These are phyloP conservation scores for Chrysocyon brachyurus DNA, from an alignment of 2,797 vertebrate species.

Conservation along the genomic window DNA sequence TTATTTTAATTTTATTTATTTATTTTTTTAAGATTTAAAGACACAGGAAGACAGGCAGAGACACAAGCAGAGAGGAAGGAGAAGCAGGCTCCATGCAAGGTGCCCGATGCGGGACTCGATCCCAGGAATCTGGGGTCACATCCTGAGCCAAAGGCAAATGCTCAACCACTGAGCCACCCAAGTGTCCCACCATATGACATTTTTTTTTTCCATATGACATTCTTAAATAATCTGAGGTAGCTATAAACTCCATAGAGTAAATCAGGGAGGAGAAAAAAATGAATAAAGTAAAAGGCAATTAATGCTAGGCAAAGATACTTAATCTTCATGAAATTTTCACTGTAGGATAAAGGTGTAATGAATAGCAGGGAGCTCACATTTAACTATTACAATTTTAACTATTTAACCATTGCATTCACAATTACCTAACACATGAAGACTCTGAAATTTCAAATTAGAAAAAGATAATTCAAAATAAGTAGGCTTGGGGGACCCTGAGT, in stretches of 20 bases:
- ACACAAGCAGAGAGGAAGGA: no score
- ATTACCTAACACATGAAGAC: background rate
- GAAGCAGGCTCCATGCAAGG: no score
- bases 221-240: background rate
- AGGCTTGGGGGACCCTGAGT: background rate
- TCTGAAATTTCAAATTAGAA: slow-evolving; percentile 14
- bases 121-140: no score
- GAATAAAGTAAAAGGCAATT: background rate
- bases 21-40: no score
- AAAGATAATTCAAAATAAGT: slow-evolving; percentile 35
- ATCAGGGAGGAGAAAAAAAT: background rate
- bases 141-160: no score
- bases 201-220: background rate
- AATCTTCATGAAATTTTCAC: background rate
- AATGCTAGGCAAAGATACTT: background rate
- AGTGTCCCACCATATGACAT: background rate
- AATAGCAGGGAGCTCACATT: background rate
- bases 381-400: background rate
- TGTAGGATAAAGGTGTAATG: background rate
- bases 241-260: background rate
- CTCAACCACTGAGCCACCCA: no score
- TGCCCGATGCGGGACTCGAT: no score
- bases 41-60: no score
- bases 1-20: no score
- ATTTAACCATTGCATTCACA: background rate